These are phyloP conservation scores for Hirundo rustica DNA, from an alignment of 2,797 vertebrate genomes.

Conservation along the genomic window DNA sequence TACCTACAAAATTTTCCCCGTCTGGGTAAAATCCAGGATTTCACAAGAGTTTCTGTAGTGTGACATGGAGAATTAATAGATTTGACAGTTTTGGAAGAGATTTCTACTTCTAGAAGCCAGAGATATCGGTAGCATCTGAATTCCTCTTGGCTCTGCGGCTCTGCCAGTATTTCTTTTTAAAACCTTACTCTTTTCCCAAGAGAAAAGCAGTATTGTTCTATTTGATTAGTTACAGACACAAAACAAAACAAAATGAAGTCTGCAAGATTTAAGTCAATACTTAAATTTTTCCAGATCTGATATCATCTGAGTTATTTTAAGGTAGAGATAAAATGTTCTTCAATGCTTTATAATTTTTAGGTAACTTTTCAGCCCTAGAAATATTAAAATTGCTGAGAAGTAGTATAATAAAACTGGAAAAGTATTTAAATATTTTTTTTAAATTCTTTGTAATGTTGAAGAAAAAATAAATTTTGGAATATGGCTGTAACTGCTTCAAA, in stretches of 20 bases:
- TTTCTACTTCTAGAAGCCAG: background rate
- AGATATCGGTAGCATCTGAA: background rate
- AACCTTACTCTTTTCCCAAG: background rate
- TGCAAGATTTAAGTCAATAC: background rate
- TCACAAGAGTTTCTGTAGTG: background rate
- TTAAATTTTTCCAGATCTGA: background rate
- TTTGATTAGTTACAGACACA: background rate
- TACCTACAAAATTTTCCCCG: background rate
- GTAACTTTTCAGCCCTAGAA: constrained; percentile 67
- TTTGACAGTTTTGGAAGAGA: background rate
- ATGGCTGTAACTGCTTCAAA: constrained; percentile 74
- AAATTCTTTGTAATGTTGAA: constrained; percentile 59
- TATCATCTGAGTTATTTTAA: background rate
- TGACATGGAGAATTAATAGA: background rate
- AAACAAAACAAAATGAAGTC: background rate
- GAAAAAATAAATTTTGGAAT: constrained; percentile 49
- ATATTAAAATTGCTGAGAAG: constrained; percentile 66
- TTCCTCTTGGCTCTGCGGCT: background rate
- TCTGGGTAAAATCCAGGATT: background rate
- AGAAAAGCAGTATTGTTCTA: background rate
- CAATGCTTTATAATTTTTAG: constrained; percentile 27
- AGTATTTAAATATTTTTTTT: fast-evolving
- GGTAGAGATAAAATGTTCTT: background rate
- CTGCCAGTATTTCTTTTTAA: background rate
- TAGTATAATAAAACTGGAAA: constrained; percentile 53